A percentile compares a stretch with the other conserved stretches of the same genome.
phyloP scores from a whole-genome alignment of 1,140 invertebrate species.

The Caenorhabditis briggsae region DNA sequence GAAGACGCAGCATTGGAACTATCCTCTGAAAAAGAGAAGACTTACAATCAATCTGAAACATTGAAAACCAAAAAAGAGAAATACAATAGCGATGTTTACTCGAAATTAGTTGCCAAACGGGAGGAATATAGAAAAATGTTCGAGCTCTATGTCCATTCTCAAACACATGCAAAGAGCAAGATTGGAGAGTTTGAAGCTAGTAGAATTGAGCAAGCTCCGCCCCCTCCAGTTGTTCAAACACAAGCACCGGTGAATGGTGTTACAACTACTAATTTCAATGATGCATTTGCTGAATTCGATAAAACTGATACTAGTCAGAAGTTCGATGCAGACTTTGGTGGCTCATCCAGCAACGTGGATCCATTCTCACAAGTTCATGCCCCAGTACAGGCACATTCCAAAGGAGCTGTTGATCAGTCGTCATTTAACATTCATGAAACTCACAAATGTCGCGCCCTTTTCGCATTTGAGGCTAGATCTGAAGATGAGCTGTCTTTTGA shows the following conservation, averaged over 20 bases:
- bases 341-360: not conserved
- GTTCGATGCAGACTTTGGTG: conserved; percentile 5
- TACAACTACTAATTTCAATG: not conserved
- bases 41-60: conserved; percentile 1
- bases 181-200: conserved; percentile 26
- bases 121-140: conserved; percentile 46
- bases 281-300: conserved; percentile 50
- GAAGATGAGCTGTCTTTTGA: conserved; percentile 93
- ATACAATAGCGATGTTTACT: not conserved
- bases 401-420: conserved; percentile 27
- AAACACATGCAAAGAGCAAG: conserved; percentile 42
- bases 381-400: not conserved
- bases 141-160: conserved; percentile 34
- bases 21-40: conserved; percentile 22
- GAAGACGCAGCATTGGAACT: conserved; percentile 30
- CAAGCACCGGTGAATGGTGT: not conserved
- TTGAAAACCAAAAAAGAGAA: conserved; percentile 39
- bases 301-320: conserved; percentile 6
- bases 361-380: not conserved
- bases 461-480: conserved; percentile 92
- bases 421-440: conserved; percentile 43
- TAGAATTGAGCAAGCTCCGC: not conserved
- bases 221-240: not conserved
- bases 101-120: conserved; percentile 1
- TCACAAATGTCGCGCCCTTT: conserved; percentile 87